Conservation (phyloP, 1,140 invertebrate genomes). For the Eumaeus atala region DNA sequence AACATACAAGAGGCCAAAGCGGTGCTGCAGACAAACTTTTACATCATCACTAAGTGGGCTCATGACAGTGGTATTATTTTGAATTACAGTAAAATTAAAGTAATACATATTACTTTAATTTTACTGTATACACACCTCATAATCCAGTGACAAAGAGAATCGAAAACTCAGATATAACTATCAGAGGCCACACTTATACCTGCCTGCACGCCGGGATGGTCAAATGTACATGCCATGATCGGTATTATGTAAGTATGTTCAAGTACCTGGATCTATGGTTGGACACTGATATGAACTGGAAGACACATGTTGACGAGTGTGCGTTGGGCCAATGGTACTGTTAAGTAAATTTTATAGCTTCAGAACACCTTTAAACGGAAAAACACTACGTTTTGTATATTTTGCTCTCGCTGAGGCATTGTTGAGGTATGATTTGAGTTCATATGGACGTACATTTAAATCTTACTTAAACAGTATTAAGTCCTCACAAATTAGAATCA, state of each 20-base stretch:
- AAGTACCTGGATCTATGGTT: not conserved
- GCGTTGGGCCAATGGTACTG: too few species aligned
- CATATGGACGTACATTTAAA: conserved; percentile 4
- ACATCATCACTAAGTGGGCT: not conserved
- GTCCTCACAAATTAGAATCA: too few species aligned
- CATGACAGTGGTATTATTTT: not conserved
- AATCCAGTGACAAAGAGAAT: not conserved
- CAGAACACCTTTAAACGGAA: too few species aligned
- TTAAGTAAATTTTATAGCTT: not conserved
- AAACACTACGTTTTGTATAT: too few species aligned
- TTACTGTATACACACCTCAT: not conserved
- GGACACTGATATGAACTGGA: not conserved
- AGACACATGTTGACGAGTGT: not conserved
- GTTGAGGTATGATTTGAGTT: not conserved
- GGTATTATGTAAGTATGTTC: not conserved
- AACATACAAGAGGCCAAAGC: conserved; percentile 5
- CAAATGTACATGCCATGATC: not conserved
- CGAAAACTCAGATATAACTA: not conserved
- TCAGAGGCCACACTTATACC: not conserved
- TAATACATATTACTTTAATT: not conserved
- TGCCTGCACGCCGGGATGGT: not conserved
- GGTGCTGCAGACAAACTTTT: too few species aligned
- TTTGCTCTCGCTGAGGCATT: too few species aligned
- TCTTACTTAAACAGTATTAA: too few species aligned
- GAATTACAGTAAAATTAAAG: not conserved